Base-by-base conservation (phyloP, 2,888 invertebrate genomes). In the Athetis lepigone region DNA sequence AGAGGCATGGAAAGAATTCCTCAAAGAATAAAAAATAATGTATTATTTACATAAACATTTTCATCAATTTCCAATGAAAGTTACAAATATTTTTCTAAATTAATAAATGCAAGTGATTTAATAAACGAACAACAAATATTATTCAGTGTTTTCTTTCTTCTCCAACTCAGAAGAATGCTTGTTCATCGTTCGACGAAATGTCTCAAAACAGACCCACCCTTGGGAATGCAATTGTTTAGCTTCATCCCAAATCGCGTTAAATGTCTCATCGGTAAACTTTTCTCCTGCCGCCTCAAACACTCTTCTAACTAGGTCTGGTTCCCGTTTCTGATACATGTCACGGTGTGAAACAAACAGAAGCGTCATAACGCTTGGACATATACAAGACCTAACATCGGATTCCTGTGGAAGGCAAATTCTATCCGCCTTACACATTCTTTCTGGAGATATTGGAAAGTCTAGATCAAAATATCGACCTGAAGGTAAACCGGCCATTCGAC, bases 201-300 rank as follows among this genome's bases (percentile, higher is more conserved):
- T 96, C 83, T 96, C 95, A 42, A 91, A 94, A 75, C 96, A 96
- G 27, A 96, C 96, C 85, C 89, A 89, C 3, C 95, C 95, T 71
- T 93, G 87, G 36, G 94, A 90, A 82, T 96, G 96, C 57, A 85
- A 80, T 70, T 94, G 89, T 70, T 91, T 84, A 2, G 96, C 96
- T 71, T 92, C 88, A 64, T 94, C 85, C 96, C 96, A 96, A 68
- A 95, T 74, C 59, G 84, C 81, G 39, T 92, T 86, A 77, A 96
- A 96, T 23, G 83, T 85, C 63, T 95, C 90, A 27, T 94, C 94
- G 4, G 90, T 90, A 63, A 96, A 93, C 57, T 88, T 82, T 74
- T 95, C 95, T 1, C 96, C 96, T 2, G 92, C 78, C 19, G 92
- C 94, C 84, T 95, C 94, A 80, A 96, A 96, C n/a, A 96, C 91